Base-by-base conservation (phyloP, 2,113 vertebrate genomes). In the Danio rerio region DNA sequence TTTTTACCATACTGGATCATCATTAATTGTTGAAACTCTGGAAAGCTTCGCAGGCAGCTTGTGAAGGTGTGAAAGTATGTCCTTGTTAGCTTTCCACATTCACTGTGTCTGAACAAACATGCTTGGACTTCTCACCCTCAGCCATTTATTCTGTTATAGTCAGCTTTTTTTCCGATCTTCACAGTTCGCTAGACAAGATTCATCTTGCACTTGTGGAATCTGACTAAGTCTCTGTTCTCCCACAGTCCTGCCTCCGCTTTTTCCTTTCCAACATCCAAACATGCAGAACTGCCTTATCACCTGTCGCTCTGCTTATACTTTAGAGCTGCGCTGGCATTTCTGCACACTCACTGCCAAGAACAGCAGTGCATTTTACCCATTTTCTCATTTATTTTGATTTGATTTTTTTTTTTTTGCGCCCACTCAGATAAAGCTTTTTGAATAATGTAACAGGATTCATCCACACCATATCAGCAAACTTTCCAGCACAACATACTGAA, bases 131-230 rank as follows among this genome's bases (percentile, higher is more conserved):
- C 55, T 61, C 73, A 59, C 55, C 74, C 63, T 58, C 52, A 15
- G 20, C 63, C 11, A 53, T 69, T 56, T 49, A 83, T 77, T 83
- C 63, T 52, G 73, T 83, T 83, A 18, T 18, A 50, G 61, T 82
- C 73, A 49, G 43, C 81, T 76, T 42, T 68, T 82, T 50, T 83
- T 69, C 13, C 11, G 13, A 53, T 70, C 63, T 59, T 83, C 63
- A 83, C 81, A 77, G 63, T 70, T 77, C 53, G n/a, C 42, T 65
- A 83, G 81, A 83, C 72, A 76, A 83, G 73, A 83, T 59, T 83
- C 53, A 70, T 83, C 73, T 69, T 82, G 71, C 59, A 74, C 71
- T 82, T 75, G 70, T 82, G 71, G 70, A 75, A 82, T 82, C 80
- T 82, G 21, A 75, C 80, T 75, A 56, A 75, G 71, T 65, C 18